Base-by-base conservation (phyloP, 1,140 invertebrate genomes). In the Apis dorsata region DNA sequence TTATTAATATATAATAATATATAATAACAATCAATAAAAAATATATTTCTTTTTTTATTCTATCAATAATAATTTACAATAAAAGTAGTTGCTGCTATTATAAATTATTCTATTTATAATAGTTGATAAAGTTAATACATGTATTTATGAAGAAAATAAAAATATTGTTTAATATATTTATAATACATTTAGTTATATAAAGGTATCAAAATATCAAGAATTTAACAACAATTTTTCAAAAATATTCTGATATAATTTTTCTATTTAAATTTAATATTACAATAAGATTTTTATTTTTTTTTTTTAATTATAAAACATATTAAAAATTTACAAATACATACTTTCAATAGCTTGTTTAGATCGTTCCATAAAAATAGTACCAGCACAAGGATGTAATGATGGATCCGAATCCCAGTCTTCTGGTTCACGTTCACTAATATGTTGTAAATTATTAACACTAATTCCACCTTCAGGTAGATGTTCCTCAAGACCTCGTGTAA, bases 371-470 rank as follows among this genome's bases (percentile, higher is more conserved):
- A 99, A 99, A 89, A 99, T 97, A 59, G 99, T 99, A 59, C 97
- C 97, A 72, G 98, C 97, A 89, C 97, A 97, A 0, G 99, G 99
- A 95, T 99, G 98, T 79, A 98, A 96, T 0, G 99, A 99, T 13
- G 99, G 99, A 94, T 99, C 99, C 0, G 93, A 93, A 88, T 99
- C 98, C 90, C 97, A 97, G 93, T 99, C 98, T 92, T 99, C 98
- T 19, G 97, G 97, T 92, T 99, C 99, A 86, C 99, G 95, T 94
- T 99, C 99, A 92, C 98, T 99, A 87, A 99, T 99, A 94, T 99
- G 99, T 93, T 99, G 99, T 76, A 99, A 95, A 95, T 99, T 99
- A 86, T 96, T 96, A 74, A 96, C 95, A 92, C 97, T 98, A 87
- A 97, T 96, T 93, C 97, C 97, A 85, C 96, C 95, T 88, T 97